phyloP scores from a whole-genome alignment of 2,888 invertebrate genomes.

The Limnephilus lunatus region DNA sequence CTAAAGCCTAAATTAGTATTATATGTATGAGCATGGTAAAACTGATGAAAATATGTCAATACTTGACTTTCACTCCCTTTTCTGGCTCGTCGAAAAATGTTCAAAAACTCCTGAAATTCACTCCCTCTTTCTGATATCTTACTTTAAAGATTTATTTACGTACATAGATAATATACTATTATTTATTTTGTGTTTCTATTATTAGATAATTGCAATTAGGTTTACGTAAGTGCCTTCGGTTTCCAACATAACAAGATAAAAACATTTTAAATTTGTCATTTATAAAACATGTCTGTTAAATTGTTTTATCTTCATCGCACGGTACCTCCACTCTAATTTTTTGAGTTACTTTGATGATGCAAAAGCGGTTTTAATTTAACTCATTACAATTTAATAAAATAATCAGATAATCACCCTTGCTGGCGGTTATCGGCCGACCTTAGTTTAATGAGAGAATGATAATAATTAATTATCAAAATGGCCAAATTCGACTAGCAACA shows the following conservation, averaged over 20 bases:
- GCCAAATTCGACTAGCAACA: neutral
- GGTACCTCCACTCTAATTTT: neutral
- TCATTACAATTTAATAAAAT: neutral
- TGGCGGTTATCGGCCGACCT: neutral
- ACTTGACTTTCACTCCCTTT: no score
- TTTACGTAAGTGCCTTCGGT: neutral
- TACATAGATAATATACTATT: no score
- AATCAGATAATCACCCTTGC: neutral
- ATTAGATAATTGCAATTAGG: neutral
- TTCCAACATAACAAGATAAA: neutral
- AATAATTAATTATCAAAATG: neutral
- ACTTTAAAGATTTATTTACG: no score
- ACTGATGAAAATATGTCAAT: no score
- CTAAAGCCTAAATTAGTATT: no score
- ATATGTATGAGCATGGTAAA: no score
- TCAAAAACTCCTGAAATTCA: no score
- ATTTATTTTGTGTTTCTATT: neutral
- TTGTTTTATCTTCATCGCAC: neutral
- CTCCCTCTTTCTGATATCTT: no score
- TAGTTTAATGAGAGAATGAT: neutral
- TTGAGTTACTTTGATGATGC: neutral
- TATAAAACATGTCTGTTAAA: neutral
- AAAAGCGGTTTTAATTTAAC: neutral
- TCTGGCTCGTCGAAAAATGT: no score
- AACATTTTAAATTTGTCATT: neutral